These are phyloP conservation scores for Anser cygnoides DNA, from an alignment of 2,113 vertebrate species.

Conservation along the genomic window DNA sequence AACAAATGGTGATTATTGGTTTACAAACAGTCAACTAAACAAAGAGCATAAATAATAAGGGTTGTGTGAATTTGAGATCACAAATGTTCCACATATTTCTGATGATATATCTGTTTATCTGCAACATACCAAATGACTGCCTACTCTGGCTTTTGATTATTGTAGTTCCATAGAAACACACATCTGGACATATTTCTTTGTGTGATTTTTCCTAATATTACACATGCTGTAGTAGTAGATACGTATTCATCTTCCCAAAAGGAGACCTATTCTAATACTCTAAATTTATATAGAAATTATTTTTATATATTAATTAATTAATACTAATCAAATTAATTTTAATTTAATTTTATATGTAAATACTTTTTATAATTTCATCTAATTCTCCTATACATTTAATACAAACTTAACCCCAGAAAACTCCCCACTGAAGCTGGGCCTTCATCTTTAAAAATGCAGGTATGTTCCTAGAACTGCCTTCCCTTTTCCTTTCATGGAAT, in stretches of 20 bases:
- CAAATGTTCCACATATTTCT: neutral
- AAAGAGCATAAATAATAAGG: neutral
- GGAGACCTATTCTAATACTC: neutral
- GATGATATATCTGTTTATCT: neutral
- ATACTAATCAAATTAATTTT: neutral
- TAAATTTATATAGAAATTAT: neutral
- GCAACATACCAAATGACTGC: neutral
- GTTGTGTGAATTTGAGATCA: neutral
- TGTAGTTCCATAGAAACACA: neutral
- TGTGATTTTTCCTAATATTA: neutral
- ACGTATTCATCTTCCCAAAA: neutral
- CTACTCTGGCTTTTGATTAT: neutral
- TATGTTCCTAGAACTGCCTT: neutral
- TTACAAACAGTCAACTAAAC: neutral
- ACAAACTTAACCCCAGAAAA: neutral
- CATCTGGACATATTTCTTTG: neutral
- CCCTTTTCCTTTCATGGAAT: slow-evolving; percentile 49
- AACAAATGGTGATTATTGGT: neutral
- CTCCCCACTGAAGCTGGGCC: neutral
- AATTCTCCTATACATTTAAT: neutral
- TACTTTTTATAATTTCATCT: neutral
- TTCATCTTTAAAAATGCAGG: neutral
- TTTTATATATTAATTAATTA: too few species aligned
- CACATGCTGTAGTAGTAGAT: neutral
- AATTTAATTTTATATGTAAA: neutral